Conservation (phyloP, 1,140 invertebrate genomes). For the Drosophila tsacasi region DNA sequence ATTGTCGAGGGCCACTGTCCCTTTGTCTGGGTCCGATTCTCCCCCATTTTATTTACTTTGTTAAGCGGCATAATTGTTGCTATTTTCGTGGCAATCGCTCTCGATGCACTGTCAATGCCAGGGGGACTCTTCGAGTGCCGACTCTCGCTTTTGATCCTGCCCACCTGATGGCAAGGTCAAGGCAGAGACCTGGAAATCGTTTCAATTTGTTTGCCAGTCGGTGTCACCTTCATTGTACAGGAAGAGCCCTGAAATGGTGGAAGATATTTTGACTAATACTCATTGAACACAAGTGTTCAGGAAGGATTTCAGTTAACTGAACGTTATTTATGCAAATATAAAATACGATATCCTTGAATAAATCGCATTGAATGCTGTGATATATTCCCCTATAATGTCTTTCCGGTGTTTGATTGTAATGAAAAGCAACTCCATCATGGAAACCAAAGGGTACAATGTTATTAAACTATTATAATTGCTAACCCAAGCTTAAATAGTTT, state of each 20-base stretch:
- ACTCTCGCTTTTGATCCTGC: constrained; percentile 62
- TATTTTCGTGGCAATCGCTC: constrained; percentile 67
- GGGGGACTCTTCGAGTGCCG: constrained; percentile 44
- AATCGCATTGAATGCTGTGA: too few relatives aligned
- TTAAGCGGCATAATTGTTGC: constrained; percentile 77
- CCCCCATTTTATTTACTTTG: constrained; percentile 72
- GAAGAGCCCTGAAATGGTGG: constrained; percentile 15
- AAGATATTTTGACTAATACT: neutral
- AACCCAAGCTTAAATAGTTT: too few relatives aligned
- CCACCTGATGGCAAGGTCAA: constrained; percentile 48
- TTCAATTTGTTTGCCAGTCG: constrained; percentile 32
- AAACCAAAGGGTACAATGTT: neutral
- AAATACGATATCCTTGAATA: neutral
- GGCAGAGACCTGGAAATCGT: constrained; percentile 30
- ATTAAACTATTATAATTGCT: too few relatives aligned
- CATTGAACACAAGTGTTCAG: constrained; percentile 3
- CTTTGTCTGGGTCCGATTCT: constrained; percentile 34
- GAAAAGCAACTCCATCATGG: neutral
- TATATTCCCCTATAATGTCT: too few relatives aligned
- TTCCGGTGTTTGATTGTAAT: too few relatives aligned
- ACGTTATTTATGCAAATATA: neutral
- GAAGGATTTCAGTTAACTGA: neutral
- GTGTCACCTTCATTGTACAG: constrained; percentile 31
- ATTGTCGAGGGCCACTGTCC: constrained; percentile 46
- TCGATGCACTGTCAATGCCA: constrained; percentile 80